Conservation (phyloP, 2,888 invertebrate species). For the Drosophila rellima region DNA sequence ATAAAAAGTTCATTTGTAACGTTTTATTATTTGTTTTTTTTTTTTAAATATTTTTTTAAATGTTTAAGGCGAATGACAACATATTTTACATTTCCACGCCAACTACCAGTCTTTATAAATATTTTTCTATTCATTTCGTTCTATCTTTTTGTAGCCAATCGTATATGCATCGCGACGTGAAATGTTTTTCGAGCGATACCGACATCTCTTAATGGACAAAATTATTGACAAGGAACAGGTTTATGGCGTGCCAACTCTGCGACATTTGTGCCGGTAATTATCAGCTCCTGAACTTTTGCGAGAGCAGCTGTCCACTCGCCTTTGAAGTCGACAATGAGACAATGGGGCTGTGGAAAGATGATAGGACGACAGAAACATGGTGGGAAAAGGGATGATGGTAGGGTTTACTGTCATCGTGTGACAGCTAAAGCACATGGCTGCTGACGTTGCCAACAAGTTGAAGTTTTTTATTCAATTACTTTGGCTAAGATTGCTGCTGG, state of each 20-base stretch:
- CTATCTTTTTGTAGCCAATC: slow-evolving; percentile 76
- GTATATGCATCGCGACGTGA: slow-evolving; percentile 78
- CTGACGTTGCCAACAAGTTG: slow-evolving; percentile 68
- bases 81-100: too few species aligned
- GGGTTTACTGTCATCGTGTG: slow-evolving; percentile 35
- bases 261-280: slow-evolving; percentile 89
- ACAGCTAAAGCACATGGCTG: slow-evolving; percentile 39
- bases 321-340: slow-evolving; percentile 35
- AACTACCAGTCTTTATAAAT: slow-evolving; percentile 12
- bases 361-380: not conserved
- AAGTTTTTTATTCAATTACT: slow-evolving; percentile 77
- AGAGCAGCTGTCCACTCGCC: slow-evolving; percentile 29
- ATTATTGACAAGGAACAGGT: slow-evolving; percentile 84
- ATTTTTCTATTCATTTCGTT: not conserved
- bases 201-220: slow-evolving; percentile 82
- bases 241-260: slow-evolving; percentile 88
- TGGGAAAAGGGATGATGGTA: not conserved
- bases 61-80: too few species aligned
- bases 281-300: slow-evolving; percentile 42
- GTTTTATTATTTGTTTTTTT: too few species aligned
- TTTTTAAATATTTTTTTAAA: too few species aligned
- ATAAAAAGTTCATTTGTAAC: too few species aligned
- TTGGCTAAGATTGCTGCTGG: slow-evolving; percentile 58
- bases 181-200: slow-evolving; percentile 84
- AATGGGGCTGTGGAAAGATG: not conserved